Conservation (phyloP, 2,113 vertebrate genomes). For the Lepus timidus region DNA sequence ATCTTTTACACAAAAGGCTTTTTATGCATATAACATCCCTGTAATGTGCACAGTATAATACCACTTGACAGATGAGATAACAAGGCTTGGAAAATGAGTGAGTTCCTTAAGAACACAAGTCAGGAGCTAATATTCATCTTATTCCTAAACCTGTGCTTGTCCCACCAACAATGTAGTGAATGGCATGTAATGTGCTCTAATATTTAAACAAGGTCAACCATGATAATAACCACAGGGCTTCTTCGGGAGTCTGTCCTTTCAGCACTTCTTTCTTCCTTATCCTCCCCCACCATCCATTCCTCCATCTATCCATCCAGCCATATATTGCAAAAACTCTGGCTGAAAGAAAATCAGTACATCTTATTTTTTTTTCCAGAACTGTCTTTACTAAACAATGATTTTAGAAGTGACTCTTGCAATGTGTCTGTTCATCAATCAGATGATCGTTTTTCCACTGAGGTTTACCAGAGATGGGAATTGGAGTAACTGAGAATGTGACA, state of each 20-base stretch:
- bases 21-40: background rate
- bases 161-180: background rate
- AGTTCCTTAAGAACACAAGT: slow-evolving; percentile 41
- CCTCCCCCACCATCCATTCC: background rate
- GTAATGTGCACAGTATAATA: slow-evolving; percentile 40
- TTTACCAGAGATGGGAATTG: background rate
- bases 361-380: background rate
- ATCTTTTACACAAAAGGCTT: slow-evolving; percentile 50
- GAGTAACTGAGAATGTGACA: background rate
- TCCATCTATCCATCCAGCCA: background rate
- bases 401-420: background rate
- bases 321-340: background rate
- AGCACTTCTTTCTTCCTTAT: background rate
- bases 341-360: background rate
- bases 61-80: slow-evolving; percentile 60
- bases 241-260: background rate
- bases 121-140: background rate
- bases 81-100: slow-evolving; percentile 55
- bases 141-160: slow-evolving; percentile 41
- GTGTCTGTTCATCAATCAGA: background rate
- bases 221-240: background rate
- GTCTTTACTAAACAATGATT: background rate
- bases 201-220: slow-evolving; percentile 9
- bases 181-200: background rate
- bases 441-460: background rate